A percentile compares a stretch with the other conserved stretches of the same genome.
phyloP scores from a whole-genome alignment of 2,888 invertebrate genomes.

The Hydrotaea diabolus region DNA sequence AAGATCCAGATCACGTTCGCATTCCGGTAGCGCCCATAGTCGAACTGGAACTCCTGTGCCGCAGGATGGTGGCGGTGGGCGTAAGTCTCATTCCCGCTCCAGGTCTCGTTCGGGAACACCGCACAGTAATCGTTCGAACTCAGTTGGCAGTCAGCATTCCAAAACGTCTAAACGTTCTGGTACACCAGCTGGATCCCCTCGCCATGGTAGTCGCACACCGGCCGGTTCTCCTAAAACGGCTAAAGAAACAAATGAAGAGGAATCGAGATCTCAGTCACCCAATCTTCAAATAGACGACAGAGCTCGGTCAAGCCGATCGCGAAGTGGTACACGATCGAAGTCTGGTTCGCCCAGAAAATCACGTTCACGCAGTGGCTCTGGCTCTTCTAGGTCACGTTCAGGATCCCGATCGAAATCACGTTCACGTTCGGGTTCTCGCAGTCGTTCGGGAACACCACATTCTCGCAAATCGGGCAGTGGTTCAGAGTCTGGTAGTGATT shows the following conservation, averaged over 20 bases:
- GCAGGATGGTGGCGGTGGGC: conserved; percentile 12
- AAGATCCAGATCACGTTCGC: conserved; percentile 70
- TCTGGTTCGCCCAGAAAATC: conserved; percentile 63
- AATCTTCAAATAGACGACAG: conserved; percentile 82
- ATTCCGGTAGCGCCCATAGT: conserved; percentile 63
- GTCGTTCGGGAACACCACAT: conserved; percentile 70
- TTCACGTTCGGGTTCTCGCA: conserved; percentile 70
- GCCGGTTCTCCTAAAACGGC: conserved; percentile 39
- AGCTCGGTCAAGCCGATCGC: conserved; percentile 77
- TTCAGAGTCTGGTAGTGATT: conserved; percentile 77
- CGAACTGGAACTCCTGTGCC: conserved; percentile 57
- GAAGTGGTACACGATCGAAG: conserved; percentile 74
- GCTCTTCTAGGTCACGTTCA: conserved; percentile 68
- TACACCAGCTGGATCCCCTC: conserved; percentile 41
- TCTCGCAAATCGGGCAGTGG: conserved; percentile 74
- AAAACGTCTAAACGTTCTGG: conserved; percentile 65
- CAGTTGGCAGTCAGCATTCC: conserved; percentile 71
- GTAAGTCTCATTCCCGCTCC: conserved; percentile 72
- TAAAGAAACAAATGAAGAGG: conserved; percentile 73
- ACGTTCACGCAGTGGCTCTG: conserved; percentile 56
- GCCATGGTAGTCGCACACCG: background rate
- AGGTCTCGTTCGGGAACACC: conserved; percentile 73
- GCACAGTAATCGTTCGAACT: conserved; percentile 74
- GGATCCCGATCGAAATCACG: conserved; percentile 69
- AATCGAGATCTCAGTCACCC: conserved; percentile 82